Conservation (phyloP, 92 coral and sea anemone genomes). For the Zoanthus solanderi region DNA sequence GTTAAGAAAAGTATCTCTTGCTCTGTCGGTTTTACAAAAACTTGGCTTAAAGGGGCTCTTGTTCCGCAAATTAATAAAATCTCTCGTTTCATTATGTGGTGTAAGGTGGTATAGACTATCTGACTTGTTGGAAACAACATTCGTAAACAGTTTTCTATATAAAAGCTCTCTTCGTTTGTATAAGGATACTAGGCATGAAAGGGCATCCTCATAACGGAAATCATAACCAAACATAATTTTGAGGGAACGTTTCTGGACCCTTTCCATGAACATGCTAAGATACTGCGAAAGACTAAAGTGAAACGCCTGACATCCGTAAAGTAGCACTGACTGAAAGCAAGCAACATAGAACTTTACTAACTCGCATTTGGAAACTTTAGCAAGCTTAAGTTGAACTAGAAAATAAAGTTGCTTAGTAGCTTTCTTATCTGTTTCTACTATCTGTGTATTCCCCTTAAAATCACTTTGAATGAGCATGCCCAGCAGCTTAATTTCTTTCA, state of each 20-base stretch:
- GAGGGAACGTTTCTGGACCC: not conserved
- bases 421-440: not conserved
- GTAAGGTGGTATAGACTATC: not conserved
- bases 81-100: constrained; percentile 4
- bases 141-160: not conserved
- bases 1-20: constrained; percentile 1
- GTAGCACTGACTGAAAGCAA: not conserved
- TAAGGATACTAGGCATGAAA: not conserved
- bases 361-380: not conserved
- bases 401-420: not conserved
- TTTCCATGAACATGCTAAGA: too few species aligned
- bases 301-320: not conserved
- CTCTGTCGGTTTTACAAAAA: not conserved
- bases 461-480: not conserved
- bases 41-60: too few species aligned
- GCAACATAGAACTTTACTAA: not conserved
- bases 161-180: not conserved
- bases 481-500: not conserved
- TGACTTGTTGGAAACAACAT: too few species aligned
- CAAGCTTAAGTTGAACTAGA: too few species aligned
- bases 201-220: not conserved
- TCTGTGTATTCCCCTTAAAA: not conserved
- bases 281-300: not conserved
- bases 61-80: too few species aligned
- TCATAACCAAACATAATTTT: not conserved